phyloP scores from a whole-genome alignment of 2,888 invertebrate species.

The Tiliacea citrago region DNA sequence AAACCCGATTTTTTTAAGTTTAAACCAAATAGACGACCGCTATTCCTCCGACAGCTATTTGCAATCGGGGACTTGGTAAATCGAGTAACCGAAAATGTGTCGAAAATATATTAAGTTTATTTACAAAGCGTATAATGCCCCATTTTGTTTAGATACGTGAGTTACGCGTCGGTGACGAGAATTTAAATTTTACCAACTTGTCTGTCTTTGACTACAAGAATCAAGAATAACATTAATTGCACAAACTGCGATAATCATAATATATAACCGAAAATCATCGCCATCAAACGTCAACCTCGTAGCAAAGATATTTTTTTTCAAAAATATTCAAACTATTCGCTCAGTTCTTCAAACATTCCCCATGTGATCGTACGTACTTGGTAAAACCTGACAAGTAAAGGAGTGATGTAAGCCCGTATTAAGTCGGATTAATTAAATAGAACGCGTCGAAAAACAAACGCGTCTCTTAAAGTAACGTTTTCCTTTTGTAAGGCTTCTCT shows the following conservation, averaged over 20 bases:
- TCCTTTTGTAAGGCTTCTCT: slow-evolving; percentile 29
- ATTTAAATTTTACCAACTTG: neutral
- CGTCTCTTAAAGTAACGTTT: slow-evolving; percentile 10
- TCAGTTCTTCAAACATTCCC: neutral
- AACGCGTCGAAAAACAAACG: slow-evolving; percentile 14
- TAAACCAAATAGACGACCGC: too few relatives aligned
- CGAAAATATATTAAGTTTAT: too few relatives aligned
- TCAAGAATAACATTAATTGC: neutral
- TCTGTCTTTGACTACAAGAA: neutral
- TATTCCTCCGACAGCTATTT: too few relatives aligned
- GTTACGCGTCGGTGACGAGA: slow-evolving; percentile 29
- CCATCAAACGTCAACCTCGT: too few relatives aligned
- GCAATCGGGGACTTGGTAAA: too few relatives aligned
- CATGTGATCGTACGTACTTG: neutral
- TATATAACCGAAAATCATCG: too few relatives aligned
- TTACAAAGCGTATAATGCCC: slow-evolving; percentile 22
- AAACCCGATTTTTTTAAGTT: too few relatives aligned
- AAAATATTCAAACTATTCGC: too few relatives aligned
- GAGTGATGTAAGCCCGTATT: slow-evolving; percentile 28
- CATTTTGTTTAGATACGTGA: slow-evolving; percentile 20
- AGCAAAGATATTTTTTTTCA: too few relatives aligned
- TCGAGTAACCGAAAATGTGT: too few relatives aligned
- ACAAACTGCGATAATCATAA: neutral
- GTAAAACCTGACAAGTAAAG: slow-evolving; percentile 21
- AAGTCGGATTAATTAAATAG: slow-evolving; percentile 42